A percentile compares a stretch with the other conserved stretches of the same genome.
Conservation (phyloP, 2,113 vertebrate species). For the Pterocles gutturalis region DNA sequence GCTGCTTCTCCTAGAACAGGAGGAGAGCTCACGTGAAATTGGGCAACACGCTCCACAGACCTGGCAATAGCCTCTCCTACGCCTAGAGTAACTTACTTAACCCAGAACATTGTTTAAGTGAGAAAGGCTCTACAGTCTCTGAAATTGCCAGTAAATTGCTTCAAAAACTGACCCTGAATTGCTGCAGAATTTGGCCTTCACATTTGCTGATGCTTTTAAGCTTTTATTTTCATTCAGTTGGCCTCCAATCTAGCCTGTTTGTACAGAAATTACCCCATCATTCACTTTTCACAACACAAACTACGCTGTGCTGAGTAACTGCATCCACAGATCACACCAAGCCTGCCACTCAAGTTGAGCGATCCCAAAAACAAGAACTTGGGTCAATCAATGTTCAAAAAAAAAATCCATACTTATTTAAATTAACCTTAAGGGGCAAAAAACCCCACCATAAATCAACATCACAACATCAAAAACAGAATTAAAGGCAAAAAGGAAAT, state of each 20-base stretch:
- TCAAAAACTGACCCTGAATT: background rate
- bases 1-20: constrained; percentile 86
- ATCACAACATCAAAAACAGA: background rate
- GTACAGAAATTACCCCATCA: background rate
- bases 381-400: background rate
- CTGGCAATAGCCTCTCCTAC: background rate
- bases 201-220: background rate
- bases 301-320: background rate
- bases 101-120: background rate
- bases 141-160: background rate
- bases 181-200: background rate
- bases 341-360: background rate
- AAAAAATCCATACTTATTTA: background rate
- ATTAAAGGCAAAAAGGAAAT: background rate
- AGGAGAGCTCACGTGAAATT: background rate
- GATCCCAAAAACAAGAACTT: background rate
- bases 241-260: background rate
- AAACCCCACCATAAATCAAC: background rate
- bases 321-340: background rate
- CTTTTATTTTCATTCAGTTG: background rate
- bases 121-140: background rate
- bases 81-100: background rate
- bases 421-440: background rate
- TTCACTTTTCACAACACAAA: background rate
- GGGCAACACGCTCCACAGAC: rapidly evolving